Percentiles rank a stretch among this genome's conserved stretches.
Conservation (phyloP, 2,888 invertebrate species). For the Cepaea hortensis region DNA sequence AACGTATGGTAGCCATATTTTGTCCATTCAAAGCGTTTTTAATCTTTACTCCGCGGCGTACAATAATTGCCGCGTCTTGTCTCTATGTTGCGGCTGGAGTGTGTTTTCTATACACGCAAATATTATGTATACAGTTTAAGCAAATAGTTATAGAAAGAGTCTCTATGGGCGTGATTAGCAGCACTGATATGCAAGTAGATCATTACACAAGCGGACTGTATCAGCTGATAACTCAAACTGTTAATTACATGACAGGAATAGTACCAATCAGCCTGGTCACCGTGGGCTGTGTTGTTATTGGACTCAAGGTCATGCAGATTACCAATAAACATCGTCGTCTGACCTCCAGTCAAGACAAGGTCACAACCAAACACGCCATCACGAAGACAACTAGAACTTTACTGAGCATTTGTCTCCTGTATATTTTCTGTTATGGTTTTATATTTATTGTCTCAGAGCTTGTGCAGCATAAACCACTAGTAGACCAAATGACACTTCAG, state of each 20-base stretch:
- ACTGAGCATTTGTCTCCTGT: background rate
- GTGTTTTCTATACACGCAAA: no score
- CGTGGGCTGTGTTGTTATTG: background rate
- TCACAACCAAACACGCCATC: background rate
- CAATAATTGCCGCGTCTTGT: background rate
- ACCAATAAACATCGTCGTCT: background rate
- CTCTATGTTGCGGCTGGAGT: no score
- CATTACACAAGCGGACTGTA: background rate
- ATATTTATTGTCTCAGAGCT: background rate
- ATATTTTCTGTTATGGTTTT: background rate
- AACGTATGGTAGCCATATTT: no score
- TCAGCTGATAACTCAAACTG: background rate
- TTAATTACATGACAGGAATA: no score
- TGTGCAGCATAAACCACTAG: background rate
- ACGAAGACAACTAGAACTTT: conserved; percentile 18
- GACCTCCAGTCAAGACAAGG: background rate
- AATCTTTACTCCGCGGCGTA: background rate
- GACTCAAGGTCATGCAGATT: background rate
- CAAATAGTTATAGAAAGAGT: background rate
- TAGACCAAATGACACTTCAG: background rate
- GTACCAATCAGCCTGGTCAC: background rate
- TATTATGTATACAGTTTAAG: background rate
- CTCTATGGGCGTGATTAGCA: background rate
- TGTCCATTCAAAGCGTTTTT: background rate
- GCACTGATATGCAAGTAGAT: background rate